phyloP scores from a whole-genome alignment of 2,888 invertebrate species.

The Hydraecia micacea region DNA sequence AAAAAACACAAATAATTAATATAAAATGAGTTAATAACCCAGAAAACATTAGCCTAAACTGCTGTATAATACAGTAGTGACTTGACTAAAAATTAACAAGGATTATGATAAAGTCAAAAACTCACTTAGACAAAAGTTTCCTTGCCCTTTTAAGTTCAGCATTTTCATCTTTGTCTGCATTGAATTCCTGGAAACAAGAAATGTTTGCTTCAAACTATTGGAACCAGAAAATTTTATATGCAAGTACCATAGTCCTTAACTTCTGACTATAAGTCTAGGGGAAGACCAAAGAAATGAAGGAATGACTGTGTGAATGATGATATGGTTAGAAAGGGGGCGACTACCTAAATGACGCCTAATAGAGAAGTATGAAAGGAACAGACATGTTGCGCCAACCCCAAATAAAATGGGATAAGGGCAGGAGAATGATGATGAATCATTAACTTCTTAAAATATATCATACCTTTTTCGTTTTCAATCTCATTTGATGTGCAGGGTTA shows the following conservation, averaged over 20 bases:
- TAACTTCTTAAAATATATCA: slow-evolving; percentile 16
- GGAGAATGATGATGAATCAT: neutral
- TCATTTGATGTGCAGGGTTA: slow-evolving; percentile 84
- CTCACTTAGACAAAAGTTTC: slow-evolving; percentile 82
- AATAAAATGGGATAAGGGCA: too few relatives aligned
- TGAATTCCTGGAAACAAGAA: slow-evolving; percentile 76
- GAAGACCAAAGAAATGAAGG: too few relatives aligned
- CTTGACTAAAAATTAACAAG: neutral
- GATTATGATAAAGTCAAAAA: slow-evolving; percentile 23
- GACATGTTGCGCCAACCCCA: too few relatives aligned
- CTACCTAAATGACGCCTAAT: too few relatives aligned
- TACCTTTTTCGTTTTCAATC: slow-evolving; percentile 84
- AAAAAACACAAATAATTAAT: slow-evolving; percentile 39
- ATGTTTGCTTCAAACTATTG: neutral
- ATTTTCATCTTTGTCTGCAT: slow-evolving; percentile 80
- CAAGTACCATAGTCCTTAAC: too few relatives aligned
- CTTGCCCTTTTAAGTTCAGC: slow-evolving; percentile 81
- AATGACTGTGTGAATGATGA: too few relatives aligned
- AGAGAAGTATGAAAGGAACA: too few relatives aligned
- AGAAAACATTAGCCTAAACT: neutral
- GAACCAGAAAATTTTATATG: neutral
- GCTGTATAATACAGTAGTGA: too few relatives aligned
- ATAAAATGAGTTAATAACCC: neutral
- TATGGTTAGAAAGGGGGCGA: too few relatives aligned
- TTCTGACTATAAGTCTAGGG: too few relatives aligned